phyloP scores from a whole-genome alignment of 1,140 invertebrate genomes.

The Catajapyx aquilonaris region DNA sequence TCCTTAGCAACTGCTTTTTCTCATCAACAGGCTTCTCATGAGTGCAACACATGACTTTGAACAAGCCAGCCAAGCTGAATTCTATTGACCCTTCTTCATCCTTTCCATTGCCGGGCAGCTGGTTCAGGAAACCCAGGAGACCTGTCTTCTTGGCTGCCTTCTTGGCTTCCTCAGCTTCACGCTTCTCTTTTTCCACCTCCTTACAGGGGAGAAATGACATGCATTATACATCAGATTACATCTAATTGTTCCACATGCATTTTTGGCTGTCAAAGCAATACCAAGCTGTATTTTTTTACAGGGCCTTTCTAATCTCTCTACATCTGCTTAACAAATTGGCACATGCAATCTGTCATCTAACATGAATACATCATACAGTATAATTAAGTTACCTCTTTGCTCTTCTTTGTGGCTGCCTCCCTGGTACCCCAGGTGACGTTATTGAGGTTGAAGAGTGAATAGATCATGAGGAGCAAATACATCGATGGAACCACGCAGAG shows the following conservation, averaged over 20 bases:
- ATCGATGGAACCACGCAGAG: slow-evolving; percentile 36
- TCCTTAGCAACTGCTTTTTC: slow-evolving; percentile 16
- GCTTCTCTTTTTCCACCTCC: slow-evolving; percentile 9
- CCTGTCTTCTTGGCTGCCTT: slow-evolving; percentile 9
- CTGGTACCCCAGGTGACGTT: slow-evolving; percentile 34
- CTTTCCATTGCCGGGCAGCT: slow-evolving; percentile 3
- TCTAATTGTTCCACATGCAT: neutral
- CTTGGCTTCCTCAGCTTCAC: slow-evolving; percentile 8
- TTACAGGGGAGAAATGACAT: neutral
- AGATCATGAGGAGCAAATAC: slow-evolving; percentile 36
- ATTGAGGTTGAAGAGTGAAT: slow-evolving; percentile 33
- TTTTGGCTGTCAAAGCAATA: slow-evolving; percentile 1
- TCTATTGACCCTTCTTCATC: slow-evolving; percentile 23
- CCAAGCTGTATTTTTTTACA: neutral
- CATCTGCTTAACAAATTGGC: neutral
- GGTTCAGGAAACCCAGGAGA: slow-evolving; percentile 7
- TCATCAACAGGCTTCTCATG: slow-evolving; percentile 18
- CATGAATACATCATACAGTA: neutral
- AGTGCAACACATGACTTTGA: slow-evolving; percentile 23
- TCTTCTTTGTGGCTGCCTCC: slow-evolving; percentile 15
- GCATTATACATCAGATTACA: neutral
- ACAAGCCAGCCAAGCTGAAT: slow-evolving; percentile 21
- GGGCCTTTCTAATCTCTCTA: neutral
- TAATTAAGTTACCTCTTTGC: neutral
- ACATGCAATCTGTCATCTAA: neutral